Evolutionary conservation across 2,113 vertebrate species (phyloP), one percentile per base, ranked within the genome.

Genomic region (Coracopsis vasa): DNA sequence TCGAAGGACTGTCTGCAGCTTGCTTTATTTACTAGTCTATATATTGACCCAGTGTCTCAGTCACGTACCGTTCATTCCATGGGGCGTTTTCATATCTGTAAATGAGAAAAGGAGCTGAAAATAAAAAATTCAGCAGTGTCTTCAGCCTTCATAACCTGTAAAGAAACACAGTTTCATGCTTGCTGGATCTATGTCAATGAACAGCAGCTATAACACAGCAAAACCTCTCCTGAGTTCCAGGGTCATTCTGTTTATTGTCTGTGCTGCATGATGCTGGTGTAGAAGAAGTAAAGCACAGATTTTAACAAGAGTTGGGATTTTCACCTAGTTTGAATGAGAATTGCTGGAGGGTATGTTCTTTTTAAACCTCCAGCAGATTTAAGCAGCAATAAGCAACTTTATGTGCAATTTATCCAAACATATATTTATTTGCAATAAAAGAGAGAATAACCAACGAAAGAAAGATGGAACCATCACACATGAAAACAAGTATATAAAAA

Each of bases 391-490:
- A 96, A 97, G 95, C 77, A 96, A 93, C 39, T 97, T 98, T 96
- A 97, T 97, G 86, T 92, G 92, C 92, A 94, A 90, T 98, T 96
- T 97, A 95, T 70, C 5, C 83, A 95, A 96, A 94, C 80, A 86
- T 93, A 95, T 95, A 96, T 98, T 96, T 94, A 96, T 96, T 97
- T 97, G 85, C 88, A 90, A 91, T 98, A 96, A 97, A 97, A 95
- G 47, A 69, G 67, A 88, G 94, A 96, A 95, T 58, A 80, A 44
- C 39, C 77, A 64, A 60, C 61, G 82, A 95, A 58, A 81, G 74
- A 86, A 95, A 96, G 86, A 79, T 78, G 20, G 71, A 78, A 80
- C 77, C 35, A 90, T 88, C 77, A 71, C 27, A 39, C 29, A 71
- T 8, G 86, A 86, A 73, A 89, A 74, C 10, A 85, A 88, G 71